These are phyloP conservation scores for Acinonyx jubatus DNA, from an alignment of 2,113 vertebrate species.

Conservation along the genomic window DNA sequence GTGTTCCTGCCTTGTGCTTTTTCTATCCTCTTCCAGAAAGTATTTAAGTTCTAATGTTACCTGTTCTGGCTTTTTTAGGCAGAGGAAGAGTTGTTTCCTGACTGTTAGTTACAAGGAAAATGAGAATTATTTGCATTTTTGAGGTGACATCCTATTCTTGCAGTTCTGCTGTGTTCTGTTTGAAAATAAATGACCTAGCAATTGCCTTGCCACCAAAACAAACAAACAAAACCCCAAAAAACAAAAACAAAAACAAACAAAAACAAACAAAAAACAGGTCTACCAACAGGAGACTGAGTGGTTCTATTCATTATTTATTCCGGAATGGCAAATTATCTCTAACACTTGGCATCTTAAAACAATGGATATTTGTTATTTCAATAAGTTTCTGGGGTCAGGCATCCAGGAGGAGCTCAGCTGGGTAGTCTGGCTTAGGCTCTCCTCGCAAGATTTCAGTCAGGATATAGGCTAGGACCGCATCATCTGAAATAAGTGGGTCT, in stretches of 20 bases:
- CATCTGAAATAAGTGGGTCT: not conserved
- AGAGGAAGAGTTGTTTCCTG: not conserved
- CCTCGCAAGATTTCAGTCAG: not conserved
- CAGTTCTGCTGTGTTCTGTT: not conserved
- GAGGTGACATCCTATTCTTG: not conserved
- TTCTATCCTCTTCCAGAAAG: not conserved
- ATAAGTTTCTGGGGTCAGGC: not conserved
- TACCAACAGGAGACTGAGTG: not conserved
- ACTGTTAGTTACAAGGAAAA: not conserved
- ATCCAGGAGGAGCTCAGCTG: not conserved
- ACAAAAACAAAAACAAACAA: not conserved
- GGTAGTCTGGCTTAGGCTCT: not conserved
- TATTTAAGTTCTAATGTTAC: not conserved
- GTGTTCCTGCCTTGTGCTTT: too few species aligned
- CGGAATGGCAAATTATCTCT: not conserved
- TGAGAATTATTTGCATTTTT: not conserved
- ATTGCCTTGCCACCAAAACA: not conserved
- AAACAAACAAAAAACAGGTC: not conserved
- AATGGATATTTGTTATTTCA: not conserved
- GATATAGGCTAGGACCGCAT: fast-evolving
- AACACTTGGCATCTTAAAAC: not conserved
- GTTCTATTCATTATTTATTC: not conserved
- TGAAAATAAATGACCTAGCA: not conserved
- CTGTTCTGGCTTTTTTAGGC: not conserved
- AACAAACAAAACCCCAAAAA: not conserved